phyloP scores from a whole-genome alignment of 2,888 invertebrate species.

The Pyrocoelia pectoralis region DNA sequence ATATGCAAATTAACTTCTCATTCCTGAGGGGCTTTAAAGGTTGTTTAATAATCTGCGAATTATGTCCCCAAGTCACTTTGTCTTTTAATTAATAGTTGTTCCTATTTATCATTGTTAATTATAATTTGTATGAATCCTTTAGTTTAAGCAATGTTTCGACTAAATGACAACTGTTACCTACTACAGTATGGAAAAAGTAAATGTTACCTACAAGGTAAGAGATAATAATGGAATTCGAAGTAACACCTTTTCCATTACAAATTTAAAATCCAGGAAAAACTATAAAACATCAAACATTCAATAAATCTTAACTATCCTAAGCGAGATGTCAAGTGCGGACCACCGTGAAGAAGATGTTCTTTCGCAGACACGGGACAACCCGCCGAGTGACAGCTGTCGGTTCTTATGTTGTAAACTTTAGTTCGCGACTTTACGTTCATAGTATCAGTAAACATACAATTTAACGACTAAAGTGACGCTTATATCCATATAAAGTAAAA shows the following conservation, averaged over 20 bases:
- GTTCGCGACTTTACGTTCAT: slow-evolving; percentile 35
- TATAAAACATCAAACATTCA: slow-evolving; percentile 39
- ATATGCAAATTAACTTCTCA: too few relatives aligned
- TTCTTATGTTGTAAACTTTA: slow-evolving; percentile 34
- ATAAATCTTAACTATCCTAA: slow-evolving; percentile 42
- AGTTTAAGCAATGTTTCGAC: too few relatives aligned
- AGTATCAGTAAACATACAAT: slow-evolving; percentile 32
- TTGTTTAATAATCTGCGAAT: too few relatives aligned
- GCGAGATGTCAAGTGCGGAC: slow-evolving; percentile 45
- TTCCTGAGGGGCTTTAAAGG: too few relatives aligned
- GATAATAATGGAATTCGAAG: neutral
- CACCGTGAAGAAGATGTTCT: slow-evolving; percentile 55
- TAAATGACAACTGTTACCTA: too few relatives aligned
- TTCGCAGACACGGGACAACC: slow-evolving; percentile 51
- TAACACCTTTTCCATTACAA: slow-evolving; percentile 17
- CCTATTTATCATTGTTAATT: too few relatives aligned
- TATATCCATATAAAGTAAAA: slow-evolving; percentile 25
- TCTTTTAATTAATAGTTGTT: too few relatives aligned
- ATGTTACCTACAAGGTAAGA: neutral
- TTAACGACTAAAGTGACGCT: slow-evolving; percentile 29
- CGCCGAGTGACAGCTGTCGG: slow-evolving; percentile 55
- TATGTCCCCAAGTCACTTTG: too few relatives aligned
- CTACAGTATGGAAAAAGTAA: neutral
- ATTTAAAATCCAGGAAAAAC: slow-evolving; percentile 36
- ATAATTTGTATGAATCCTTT: too few relatives aligned